A percentile compares a stretch with the other conserved stretches of the same genome.
phyloP scores from a whole-genome alignment of 2,888 invertebrate species.

The Incurvaria masculella region DNA sequence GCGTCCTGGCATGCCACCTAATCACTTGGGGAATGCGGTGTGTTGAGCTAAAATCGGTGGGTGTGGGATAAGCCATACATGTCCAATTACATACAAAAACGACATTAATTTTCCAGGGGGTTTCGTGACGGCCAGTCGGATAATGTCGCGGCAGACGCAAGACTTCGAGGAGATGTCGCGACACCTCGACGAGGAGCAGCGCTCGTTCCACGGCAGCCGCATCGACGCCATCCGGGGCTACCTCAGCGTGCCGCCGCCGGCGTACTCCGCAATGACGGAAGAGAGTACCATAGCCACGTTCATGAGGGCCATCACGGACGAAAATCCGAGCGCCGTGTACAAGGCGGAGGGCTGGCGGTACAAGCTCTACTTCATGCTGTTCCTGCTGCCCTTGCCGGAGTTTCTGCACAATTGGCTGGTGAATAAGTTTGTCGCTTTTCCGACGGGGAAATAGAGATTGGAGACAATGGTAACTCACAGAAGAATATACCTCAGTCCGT shows the following conservation, averaged over 20 bases:
- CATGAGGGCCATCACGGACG: conserved; percentile 59
- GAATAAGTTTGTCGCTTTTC: conserved; percentile 63
- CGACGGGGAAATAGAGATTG: conserved; percentile 22
- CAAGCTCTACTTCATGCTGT: conserved; percentile 61
- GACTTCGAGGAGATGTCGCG: conserved; percentile 64
- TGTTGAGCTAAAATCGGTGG: too few species aligned
- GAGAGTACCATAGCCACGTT: conserved; percentile 56
- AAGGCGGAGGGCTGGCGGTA: conserved; percentile 68
- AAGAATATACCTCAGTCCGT: too few species aligned
- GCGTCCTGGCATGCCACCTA: too few species aligned
- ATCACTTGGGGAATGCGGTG: too few species aligned
- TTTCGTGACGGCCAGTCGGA: conserved; percentile 65
- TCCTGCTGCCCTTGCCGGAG: conserved; percentile 58
- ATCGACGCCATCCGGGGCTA: conserved; percentile 62
- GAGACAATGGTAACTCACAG: too few species aligned
- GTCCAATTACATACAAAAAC: too few species aligned
- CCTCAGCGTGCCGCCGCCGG: conserved; percentile 41
- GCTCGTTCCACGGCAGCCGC: conserved; percentile 61
- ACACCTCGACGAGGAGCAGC: conserved; percentile 61
- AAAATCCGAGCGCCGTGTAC: conserved; percentile 59
- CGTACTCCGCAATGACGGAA: conserved; percentile 51
- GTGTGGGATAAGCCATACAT: too few species aligned
- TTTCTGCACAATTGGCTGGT: conserved; percentile 58
- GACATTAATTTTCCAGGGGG: conserved; percentile 69
- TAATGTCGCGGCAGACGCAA: conserved; percentile 60